Evolutionary conservation across 2,888 invertebrate species (phyloP), one percentile per base, ranked within the genome.

Genomic region (Mythimna albipuncta): DNA sequence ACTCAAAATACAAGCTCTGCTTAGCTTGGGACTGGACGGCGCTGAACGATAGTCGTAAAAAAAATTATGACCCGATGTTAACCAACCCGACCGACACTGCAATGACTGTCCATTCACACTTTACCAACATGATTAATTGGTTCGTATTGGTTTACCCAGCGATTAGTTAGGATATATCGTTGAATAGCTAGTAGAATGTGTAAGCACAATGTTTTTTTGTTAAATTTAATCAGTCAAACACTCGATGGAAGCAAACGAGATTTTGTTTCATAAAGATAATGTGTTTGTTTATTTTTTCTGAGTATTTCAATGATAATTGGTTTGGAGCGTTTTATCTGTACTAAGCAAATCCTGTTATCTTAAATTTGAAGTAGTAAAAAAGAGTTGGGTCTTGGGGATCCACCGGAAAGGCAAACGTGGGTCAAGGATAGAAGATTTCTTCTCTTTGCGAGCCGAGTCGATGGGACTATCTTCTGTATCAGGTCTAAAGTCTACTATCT

Each of bases 231-330:
- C 9, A 26, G 57, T 41, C 57, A 21, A 64, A 19, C 13, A 41
- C n/a, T 64, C 38, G 19, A 50, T 68, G 41, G 19, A 35, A 69
- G 21, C 50, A 16, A 35, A 35, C 16, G 16, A n/a, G 10, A 6
- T 64, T 50, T 61, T 50, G 38, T 21, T 21, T 21, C 16, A 32
- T 47, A 26, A 19, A 6, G n/a, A 38, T 52, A 52, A 19, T 16
- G 10, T 11, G 6, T 19, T 58, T 75, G 44, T 63, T 63, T 26
- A 52, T 59, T 69, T 69, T 52, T 52, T 63, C 55, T 50, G 26
- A 52, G 58, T 69, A 75, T 52, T 63, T 44, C 19, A 52, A 58
- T 58, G 47, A 47, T 55, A 26, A 13, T 7, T 72, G 16, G 7
- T 44, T n/a, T 44, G 47, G 4, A 13, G 21, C 32, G 13, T 26